Evolutionary conservation across 2,113 vertebrate genomes (phyloP).

Genomic region (Catagonus wagneri): DNA sequence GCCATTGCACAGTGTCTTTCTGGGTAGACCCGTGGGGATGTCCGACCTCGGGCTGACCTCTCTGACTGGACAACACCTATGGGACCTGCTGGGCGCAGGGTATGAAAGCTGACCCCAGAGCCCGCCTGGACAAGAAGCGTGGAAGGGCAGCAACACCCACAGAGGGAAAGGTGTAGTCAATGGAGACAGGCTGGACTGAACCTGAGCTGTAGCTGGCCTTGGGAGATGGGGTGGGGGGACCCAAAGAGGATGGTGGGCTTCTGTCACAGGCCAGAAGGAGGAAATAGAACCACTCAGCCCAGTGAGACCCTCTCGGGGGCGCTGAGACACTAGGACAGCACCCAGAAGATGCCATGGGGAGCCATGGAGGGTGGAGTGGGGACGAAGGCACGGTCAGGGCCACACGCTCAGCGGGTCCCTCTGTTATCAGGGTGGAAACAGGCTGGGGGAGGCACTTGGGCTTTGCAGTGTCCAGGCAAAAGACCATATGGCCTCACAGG

Average conservation of each 20-base stretch:
- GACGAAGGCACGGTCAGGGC: neutral
- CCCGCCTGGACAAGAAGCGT: too few species aligned
- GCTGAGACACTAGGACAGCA: neutral
- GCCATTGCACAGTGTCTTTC: neutral
- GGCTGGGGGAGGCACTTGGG: neutral
- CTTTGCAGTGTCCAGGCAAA: neutral
- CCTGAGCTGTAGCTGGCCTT: neutral
- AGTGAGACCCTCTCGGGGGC: neutral
- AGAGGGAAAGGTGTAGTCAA: accelerated
- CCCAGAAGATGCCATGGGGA: neutral
- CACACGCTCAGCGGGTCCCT: neutral
- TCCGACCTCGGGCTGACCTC: neutral
- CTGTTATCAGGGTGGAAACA: neutral
- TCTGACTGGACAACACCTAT: neutral
- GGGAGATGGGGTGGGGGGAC: too few species aligned
- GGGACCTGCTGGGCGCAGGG: neutral
- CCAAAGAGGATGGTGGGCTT: accelerated
- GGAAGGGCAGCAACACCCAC: accelerated
- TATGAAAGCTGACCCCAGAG: neutral
- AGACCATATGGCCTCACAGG: neutral
- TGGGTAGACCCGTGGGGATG: neutral
- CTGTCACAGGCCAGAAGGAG: neutral
- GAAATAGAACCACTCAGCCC: neutral
- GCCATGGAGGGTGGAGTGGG: neutral
- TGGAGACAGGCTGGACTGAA: neutral